Evolutionary conservation across 2,888 invertebrate genomes (phyloP).

Genomic region (Gari tellinella): DNA sequence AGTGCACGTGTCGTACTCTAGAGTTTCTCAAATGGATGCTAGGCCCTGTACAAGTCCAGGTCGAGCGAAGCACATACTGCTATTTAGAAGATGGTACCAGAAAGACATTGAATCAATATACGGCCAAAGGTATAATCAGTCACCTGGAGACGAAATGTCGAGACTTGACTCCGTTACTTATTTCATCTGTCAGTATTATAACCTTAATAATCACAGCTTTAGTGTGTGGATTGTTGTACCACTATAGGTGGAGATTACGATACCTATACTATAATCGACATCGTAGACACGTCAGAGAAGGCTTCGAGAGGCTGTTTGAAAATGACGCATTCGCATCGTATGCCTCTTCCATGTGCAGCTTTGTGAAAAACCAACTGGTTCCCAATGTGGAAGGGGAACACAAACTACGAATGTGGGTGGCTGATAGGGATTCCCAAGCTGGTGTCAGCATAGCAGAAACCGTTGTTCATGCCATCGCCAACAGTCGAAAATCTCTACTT

Average conservation of each 20-base stretch:
- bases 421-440: constrained; percentile 42
- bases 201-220: constrained; percentile 3
- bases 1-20: constrained; percentile 39
- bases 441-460: constrained; percentile 51
- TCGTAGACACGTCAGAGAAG: constrained; percentile 24
- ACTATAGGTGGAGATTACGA: constrained; percentile 50
- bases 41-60: neutral
- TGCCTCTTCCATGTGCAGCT: constrained; percentile 26
- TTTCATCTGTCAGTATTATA: neutral
- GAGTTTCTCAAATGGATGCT: constrained; percentile 48
- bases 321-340: constrained; percentile 58
- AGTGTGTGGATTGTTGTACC: constrained; percentile 22
- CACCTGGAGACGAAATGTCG: constrained; percentile 1
- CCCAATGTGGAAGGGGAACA: constrained; percentile 38
- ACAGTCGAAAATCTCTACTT: constrained; percentile 49
- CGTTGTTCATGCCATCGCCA: constrained; percentile 51
- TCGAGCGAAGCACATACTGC: constrained; percentile 1
- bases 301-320: constrained; percentile 53
- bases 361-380: constrained; percentile 45
- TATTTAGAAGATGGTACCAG: neutral
- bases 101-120: neutral
- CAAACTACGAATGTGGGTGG: constrained; percentile 42
- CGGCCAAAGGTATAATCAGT: neutral
- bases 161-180: constrained; percentile 5
- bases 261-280: constrained; percentile 48